Base-by-base conservation (phyloP, 2,888 invertebrate species). In the Agrochola macilenta region DNA sequence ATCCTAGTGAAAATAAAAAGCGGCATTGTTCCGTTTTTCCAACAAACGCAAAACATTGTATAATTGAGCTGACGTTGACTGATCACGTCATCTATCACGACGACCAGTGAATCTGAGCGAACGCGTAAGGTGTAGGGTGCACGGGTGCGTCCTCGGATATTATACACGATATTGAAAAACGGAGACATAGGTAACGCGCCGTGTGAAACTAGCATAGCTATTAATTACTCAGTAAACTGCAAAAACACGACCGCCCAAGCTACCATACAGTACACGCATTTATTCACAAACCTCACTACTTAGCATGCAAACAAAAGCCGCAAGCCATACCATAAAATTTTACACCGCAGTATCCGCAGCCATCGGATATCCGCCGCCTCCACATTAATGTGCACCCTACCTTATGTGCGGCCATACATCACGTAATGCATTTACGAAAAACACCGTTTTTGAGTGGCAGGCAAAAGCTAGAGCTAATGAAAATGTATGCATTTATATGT, bases 21-120 rank as follows among this genome's bases (percentile, higher is more conserved):
- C 26, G 9, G 7, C 23, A n/a, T 23, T 64, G 39, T 54, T 70
- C 14, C 30, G 35, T 43, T 64, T 35, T 54, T 70, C 9, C 52
- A 77, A 69, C 68, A 85, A 71, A 82, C 35, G 52, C 60, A 79
- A 74, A 75, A 77, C 64, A 74, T 74, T 76, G 74, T 85, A 89
- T 84, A 87, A 87, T 88, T 88, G 83, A 79, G 69, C 61, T 78
- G 97, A 97, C 90, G 97, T 97, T 91, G 92, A 92, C 66, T 72
- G 97, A 88, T 86, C 74, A 52, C 43, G 61, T 70, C 69, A 88
- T 81, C 69, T 79, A 79, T 88, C 77, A 83, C 43, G 17, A 39
- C 17, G 11, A 17, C n/a, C n/a, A n/a, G 78, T 20, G 58, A 71
- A 76, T 69, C 76, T 70, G 72, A 74, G 54, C 54, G n/a, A 2